phyloP scores from a whole-genome alignment of 2,113 vertebrate genomes.

The Pterocles gutturalis region DNA sequence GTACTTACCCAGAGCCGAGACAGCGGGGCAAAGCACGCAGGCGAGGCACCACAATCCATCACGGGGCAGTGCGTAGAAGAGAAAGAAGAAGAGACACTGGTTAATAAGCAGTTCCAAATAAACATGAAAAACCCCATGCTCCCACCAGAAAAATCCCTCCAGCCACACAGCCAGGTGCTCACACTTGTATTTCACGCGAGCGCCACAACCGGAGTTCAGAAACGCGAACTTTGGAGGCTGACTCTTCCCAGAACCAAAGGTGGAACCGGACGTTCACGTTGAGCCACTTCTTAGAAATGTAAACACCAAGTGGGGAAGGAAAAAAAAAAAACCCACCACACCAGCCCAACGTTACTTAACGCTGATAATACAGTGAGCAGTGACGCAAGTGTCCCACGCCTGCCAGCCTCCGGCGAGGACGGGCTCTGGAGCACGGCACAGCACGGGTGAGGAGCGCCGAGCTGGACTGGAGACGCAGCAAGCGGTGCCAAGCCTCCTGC shows the following conservation, averaged over 20 bases:
- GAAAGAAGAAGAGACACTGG: not conserved
- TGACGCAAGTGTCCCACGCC: not conserved
- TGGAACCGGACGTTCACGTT: not conserved
- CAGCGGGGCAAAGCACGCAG: not conserved
- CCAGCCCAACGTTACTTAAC: not conserved
- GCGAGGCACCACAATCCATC: not conserved
- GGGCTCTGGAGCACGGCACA: not conserved
- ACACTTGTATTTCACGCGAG: not conserved
- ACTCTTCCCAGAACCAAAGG: not conserved
- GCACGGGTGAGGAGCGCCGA: too few species aligned
- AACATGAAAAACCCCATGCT: not conserved
- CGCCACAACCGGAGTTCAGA: not conserved
- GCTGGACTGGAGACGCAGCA: fast-evolving
- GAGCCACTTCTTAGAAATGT: conserved; percentile 15
- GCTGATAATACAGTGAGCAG: not conserved
- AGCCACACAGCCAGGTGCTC: not conserved
- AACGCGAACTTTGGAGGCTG: not conserved
- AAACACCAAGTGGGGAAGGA: not conserved
- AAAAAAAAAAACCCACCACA: too few species aligned
- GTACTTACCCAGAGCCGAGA: conserved; percentile 59
- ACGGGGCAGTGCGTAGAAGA: not conserved
- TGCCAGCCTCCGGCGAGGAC: fast-evolving
- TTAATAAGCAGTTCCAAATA: conserved; percentile 24
- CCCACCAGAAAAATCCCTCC: not conserved
- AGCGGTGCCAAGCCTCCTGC: fast-evolving